Evolutionary conservation across 2,888 invertebrate species (phyloP), one percentile per base, ranked within the genome.

Genomic region (Luperina testacea): DNA sequence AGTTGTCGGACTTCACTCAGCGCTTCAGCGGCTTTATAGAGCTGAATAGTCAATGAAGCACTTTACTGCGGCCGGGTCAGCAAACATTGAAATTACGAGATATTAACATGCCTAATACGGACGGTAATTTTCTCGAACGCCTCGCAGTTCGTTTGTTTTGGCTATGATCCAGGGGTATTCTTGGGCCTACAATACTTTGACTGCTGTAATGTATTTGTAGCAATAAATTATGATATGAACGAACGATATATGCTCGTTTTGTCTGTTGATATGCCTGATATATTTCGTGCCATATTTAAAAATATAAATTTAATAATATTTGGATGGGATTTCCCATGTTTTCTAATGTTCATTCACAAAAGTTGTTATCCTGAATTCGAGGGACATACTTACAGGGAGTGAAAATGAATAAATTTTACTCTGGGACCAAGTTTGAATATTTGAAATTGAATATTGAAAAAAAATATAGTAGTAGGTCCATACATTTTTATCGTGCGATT

Each of bases 1-100:
- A 94, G 94, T 94, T 93, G 93, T 93, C 91, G 90, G 90, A 92
- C 92, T 95, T 93, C 89, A 88, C 88, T 89, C 90, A 89, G 88
- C 87, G 86, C 85, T 91, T 79, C 82, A 82, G 82, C 82, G 82
- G 75, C 79, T 79, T 90, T 86, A 90, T 89, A 86, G 87, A 84
- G 79, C 81, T 92, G 92, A 92, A 92, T 91, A 89, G 90, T 88
- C 90, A 91, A 93, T 92, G 91, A 91, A 87, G 87, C 90, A 88
- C 87, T 90, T 89, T 80, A 81, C 73, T 83, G 82, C 85, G 84
- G 85, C 86, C 74, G 81, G 75, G 81, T 82, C 78, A 71, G 83
- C 74, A 85, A 87, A 89, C 85, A 88, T 78, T 85, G 82, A 83
- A 87, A 83, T 88, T 83, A 85, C 80, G 82, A 74, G 77, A 77